Evolutionary conservation across 2,113 vertebrate species (phyloP), one percentile per base, ranked within the genome.

Genomic region (Narcine bancroftii): DNA sequence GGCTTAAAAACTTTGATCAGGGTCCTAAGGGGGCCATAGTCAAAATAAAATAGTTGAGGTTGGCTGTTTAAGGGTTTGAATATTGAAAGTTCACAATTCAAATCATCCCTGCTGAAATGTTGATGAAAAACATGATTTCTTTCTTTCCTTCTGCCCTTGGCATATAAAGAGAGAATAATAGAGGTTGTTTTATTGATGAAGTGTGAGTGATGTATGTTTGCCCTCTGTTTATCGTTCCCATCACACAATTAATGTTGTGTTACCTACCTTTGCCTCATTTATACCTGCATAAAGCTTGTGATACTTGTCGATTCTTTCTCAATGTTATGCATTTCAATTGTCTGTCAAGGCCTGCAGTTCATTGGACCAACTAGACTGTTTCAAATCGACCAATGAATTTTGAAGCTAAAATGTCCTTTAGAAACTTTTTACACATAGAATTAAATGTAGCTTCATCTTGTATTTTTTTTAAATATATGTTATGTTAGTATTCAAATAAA

Each of bases 61-160:
- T n/a, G n/a, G n/a, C n/a, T n/a, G n/a, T n/a, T 63, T 60, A 87
- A 87, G 60, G 81, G 15, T n/a, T 60, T 36, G 53, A 87, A 60
- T 33, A 24, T 87, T 87, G 81, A 87, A 87, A 60, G 81, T 60
- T 87, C 53, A 6, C 36, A 63, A 87, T 87, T 87, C 53, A 87
- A 60, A 60, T 60, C 81, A 19, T 87, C 36, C 15, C 81, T 87
- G 53, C 53, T 60, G 81, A 60, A 87, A 85, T 56, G 33, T 60
- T 60, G 53, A 85, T 85, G 81, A 53, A 85, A 85, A 47, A 36
- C 36, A 87, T 87, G 13, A 19, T 1, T 60, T 87, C 81, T 60
- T 87, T 36, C 81, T 87, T 33, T 63, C 33, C 81, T 39, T 13
- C 81, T 87, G 81, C 53, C 81, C 50, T 87, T 87, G 81, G 81